Base-by-base conservation (phyloP, 2,888 invertebrate species). In the Clivina fossor region DNA sequence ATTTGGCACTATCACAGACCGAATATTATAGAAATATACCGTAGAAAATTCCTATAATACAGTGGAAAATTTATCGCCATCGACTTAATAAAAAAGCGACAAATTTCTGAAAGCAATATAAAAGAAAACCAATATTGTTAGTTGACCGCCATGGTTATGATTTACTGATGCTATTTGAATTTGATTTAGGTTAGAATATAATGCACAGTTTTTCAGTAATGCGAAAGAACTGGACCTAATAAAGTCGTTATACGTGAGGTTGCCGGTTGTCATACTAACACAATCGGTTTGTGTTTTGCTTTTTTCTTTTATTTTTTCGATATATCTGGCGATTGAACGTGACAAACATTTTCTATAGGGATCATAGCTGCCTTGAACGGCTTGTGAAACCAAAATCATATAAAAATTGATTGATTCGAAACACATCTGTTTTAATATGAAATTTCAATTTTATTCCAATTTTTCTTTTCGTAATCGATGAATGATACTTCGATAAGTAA, bases 121-220 rank as follows among this genome's bases (percentile, higher is more conserved):
- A 41, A 41, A 26, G 28, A 41, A 41, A 41, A 41, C 26, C 41
- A 41, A 41, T 41, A 24, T 41, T 41, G n/a, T n/a, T 41, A 26
- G 41, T 24, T 15, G 41, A n/a, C n/a, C 20, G 18, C 9, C 20
- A 16, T n/a, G 22, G 22, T 11, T 38, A 20, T 22, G 38, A 38
- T 38, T 38, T 38, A 19, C 20, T 38, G 38, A 22, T 8, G n/a
- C 13, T 22, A 24, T 41, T 41, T 24, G 41, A 41, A 41, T 41
- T 41, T 41, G 41, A 41, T 41, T 41, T 41, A 41, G 26, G 11
- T 16, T 24, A 16, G 5, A 16, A 15, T 41, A 41, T 18, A 26
- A 24, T 41, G n/a, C n/a, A n/a, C n/a, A n/a, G n/a, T n/a, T n/a
- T n/a, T n/a, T 8, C 2, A 11, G 24, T 20, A 13, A 11, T 24